These are phyloP conservation scores for Leucophenga montana DNA, from an alignment of 2,888 invertebrate species.

Conservation along the genomic window DNA sequence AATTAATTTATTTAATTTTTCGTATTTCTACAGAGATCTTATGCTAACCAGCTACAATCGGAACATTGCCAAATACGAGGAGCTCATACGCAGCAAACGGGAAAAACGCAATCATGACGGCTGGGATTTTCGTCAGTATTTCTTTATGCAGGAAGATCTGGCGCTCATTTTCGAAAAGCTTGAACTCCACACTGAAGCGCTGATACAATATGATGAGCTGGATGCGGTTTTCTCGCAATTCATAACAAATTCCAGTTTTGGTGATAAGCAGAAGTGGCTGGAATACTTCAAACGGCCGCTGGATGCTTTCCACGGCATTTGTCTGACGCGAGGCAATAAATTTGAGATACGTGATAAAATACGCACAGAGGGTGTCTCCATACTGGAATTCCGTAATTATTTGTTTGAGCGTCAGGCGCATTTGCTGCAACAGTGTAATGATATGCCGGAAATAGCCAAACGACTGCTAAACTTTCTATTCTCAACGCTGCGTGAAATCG, in stretches of 20 bases:
- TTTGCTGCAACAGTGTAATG: constrained; percentile 76
- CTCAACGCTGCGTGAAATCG: constrained; percentile 88
- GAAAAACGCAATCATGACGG: constrained; percentile 91
- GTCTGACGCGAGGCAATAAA: constrained; percentile 76
- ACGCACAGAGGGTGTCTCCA: constrained; percentile 75
- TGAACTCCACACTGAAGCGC: constrained; percentile 92
- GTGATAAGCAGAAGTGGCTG: constrained; percentile 90
- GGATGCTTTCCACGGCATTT: constrained; percentile 88
- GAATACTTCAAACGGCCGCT: constrained; percentile 85
- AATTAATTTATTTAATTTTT: background rate
- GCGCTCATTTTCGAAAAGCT: constrained; percentile 96
- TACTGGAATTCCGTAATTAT: constrained; percentile 94
- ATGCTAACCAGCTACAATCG: constrained; percentile 90
- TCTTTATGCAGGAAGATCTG: constrained; percentile 94
- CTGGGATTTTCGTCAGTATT: constrained; percentile 97
- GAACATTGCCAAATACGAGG: constrained; percentile 89
- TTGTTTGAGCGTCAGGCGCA: constrained; percentile 94
- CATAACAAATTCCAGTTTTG: constrained; percentile 92
- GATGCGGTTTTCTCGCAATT: constrained; percentile 98
- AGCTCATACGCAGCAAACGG: constrained; percentile 89
- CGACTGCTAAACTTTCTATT: constrained; percentile 92
- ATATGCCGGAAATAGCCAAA: constrained; percentile 82
- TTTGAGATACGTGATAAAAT: constrained; percentile 74
- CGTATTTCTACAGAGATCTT: constrained; percentile 65
- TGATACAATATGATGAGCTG: constrained; percentile 97